A percentile compares a stretch with the other conserved stretches of the same genome.
Conservation (phyloP, 2,113 vertebrate genomes). For the Cettia cetti region DNA sequence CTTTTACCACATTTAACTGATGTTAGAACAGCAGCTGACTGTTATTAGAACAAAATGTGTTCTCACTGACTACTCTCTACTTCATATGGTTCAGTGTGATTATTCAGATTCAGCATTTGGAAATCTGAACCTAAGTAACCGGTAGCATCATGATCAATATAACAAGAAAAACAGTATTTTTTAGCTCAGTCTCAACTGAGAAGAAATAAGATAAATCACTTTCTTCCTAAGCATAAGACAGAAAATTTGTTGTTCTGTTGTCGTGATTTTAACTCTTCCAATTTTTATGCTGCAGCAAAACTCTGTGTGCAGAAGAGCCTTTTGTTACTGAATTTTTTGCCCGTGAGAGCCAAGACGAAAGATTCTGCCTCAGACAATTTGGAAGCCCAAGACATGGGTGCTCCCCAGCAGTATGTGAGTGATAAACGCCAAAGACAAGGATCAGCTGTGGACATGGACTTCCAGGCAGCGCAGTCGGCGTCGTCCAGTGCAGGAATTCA, state of each 20-base stretch:
- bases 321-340: conserved; percentile 84
- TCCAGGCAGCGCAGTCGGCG: conserved; percentile 68
- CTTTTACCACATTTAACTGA: not conserved
- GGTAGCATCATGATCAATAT: not conserved
- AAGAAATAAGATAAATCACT: not conserved
- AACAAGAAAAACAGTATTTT: not conserved
- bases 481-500: conserved; percentile 1
- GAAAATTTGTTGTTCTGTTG: not conserved
- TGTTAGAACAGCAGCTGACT: not conserved
- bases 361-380: conserved; percentile 1
- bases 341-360: conserved; percentile 56
- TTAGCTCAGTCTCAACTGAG: not conserved
- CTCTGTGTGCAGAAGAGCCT: conserved; percentile 91
- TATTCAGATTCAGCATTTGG: not conserved
- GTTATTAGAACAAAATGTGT: not conserved
- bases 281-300: conserved; percentile 76
- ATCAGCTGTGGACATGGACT: conserved; percentile 77
- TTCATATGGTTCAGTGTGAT: not conserved
- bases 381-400: conserved; percentile 17
- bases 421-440: conserved; percentile 54
- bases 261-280: not conserved
- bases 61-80: not conserved
- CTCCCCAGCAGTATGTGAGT: not conserved
- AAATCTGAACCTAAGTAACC: not conserved
- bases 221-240: not conserved